These are phyloP conservation scores for Eulemur rufifrons DNA, from an alignment of 2,113 vertebrate genomes.

Conservation along the genomic window DNA sequence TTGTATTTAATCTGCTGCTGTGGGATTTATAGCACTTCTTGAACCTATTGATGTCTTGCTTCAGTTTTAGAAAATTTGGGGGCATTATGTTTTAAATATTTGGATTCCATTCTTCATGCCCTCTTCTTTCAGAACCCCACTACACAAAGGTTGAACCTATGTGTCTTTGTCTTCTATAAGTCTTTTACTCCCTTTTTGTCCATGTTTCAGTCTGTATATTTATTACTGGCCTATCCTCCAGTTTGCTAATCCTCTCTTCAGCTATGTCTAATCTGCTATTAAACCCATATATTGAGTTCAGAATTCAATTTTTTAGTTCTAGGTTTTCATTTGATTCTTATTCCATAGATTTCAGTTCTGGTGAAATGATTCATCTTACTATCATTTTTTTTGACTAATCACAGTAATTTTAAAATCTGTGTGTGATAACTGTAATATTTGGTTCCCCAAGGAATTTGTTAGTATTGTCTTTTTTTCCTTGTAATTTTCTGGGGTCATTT, in stretches of 20 bases:
- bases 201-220: neutral
- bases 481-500: neutral
- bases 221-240: neutral
- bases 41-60: neutral
- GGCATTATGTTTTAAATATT: neutral
- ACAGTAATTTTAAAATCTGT: neutral
- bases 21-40: neutral
- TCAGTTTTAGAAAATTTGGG: neutral
- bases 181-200: neutral
- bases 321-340: slow-evolving; percentile 39
- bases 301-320: slow-evolving; percentile 30
- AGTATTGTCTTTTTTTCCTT: neutral
- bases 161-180: neutral
- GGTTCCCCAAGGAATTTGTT: neutral
- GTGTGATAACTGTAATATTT: neutral
- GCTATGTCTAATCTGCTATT: neutral
- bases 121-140: neutral
- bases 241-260: neutral
- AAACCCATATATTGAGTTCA: neutral
- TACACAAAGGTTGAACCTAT: neutral
- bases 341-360: slow-evolving; percentile 19
- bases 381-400: neutral
- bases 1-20: neutral
- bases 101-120: slow-evolving; percentile 11
- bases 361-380: neutral